These are phyloP conservation scores for Scrobipalpa costella DNA, from an alignment of 2,888 invertebrate genomes.

Conservation along the genomic window DNA sequence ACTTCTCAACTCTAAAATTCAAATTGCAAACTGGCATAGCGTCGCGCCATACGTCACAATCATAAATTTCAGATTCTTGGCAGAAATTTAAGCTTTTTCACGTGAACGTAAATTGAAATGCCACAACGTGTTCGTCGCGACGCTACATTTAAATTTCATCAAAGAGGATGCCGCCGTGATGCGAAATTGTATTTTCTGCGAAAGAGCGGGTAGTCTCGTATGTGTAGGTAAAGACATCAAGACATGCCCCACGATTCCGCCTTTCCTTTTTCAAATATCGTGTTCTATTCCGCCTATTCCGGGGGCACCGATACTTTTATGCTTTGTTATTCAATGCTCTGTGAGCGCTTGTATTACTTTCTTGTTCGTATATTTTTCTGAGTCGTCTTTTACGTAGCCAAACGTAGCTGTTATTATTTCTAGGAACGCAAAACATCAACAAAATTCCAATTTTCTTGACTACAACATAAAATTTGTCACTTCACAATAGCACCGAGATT, in stretches of 20 bases:
- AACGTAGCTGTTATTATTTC: too few species aligned
- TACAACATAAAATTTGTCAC: background rate
- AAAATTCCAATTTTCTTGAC: background rate
- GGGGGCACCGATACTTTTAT: slow-evolving; percentile 20
- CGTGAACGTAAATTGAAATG: slow-evolving; percentile 55
- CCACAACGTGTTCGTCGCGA: slow-evolving; percentile 48
- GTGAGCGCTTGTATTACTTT: background rate
- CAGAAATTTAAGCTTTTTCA: slow-evolving; percentile 29
- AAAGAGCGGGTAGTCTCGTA: background rate
- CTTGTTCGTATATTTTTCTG: background rate
- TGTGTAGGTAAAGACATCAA: slow-evolving; percentile 36
- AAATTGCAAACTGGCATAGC: slow-evolving; percentile 2
- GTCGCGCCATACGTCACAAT: slow-evolving; percentile 9
- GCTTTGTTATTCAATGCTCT: slow-evolving; percentile 20
- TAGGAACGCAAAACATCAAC: background rate
- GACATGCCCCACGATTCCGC: slow-evolving; percentile 41
- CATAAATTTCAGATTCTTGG: slow-evolving; percentile 19
- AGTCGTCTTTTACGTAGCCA: background rate
- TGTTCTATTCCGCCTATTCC: slow-evolving; percentile 17
- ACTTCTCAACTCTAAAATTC: slow-evolving; percentile 9
- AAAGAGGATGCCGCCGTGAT: slow-evolving; percentile 43
- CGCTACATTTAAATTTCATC: slow-evolving; percentile 62
- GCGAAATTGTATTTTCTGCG: slow-evolving; percentile 57
- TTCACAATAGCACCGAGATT: background rate
- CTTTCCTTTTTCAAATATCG: slow-evolving; percentile 31